phyloP scores from a whole-genome alignment of 2,888 invertebrate species.

The Syrista parreyssii region DNA sequence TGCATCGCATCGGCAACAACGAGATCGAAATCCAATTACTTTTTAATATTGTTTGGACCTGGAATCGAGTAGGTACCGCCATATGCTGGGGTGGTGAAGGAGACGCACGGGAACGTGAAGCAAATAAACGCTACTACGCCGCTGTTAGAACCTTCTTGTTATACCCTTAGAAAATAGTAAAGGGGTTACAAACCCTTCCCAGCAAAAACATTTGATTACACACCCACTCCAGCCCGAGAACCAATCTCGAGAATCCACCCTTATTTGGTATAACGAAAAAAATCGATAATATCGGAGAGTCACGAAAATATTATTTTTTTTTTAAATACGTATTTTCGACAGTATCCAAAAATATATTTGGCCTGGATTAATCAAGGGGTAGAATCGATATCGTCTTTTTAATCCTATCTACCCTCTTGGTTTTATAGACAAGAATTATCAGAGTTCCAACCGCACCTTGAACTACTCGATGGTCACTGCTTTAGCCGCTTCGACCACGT shows the following conservation, averaged over 20 bases:
- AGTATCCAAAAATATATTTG: background rate
- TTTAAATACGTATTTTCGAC: background rate
- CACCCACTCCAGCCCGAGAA: background rate
- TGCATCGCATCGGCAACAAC: slow-evolving; percentile 32
- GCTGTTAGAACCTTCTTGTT: slow-evolving; percentile 14
- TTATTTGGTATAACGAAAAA: background rate
- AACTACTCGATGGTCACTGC: background rate
- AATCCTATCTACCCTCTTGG: background rate
- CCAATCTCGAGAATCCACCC: background rate
- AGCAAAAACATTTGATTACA: background rate
- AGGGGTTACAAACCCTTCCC: background rate
- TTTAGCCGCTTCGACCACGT: background rate
- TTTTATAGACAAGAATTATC: background rate
- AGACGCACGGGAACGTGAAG: slow-evolving; percentile 27
- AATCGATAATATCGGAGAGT: no score
- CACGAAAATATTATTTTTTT: no score
- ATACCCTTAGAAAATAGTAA: background rate
- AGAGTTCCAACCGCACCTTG: background rate
- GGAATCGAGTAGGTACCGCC: slow-evolving; percentile 38
- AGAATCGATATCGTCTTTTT: background rate
- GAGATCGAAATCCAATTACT: slow-evolving; percentile 58
- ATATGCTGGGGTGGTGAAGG: slow-evolving; percentile 30
- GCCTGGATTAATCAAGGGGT: background rate
- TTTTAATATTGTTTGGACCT: slow-evolving; percentile 52
- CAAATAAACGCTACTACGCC: slow-evolving; percentile 17